Percentiles rank a stretch among this genome's conserved stretches.
Conservation (phyloP, 2,113 vertebrate genomes). For the Rhynchomys soricoides region DNA sequence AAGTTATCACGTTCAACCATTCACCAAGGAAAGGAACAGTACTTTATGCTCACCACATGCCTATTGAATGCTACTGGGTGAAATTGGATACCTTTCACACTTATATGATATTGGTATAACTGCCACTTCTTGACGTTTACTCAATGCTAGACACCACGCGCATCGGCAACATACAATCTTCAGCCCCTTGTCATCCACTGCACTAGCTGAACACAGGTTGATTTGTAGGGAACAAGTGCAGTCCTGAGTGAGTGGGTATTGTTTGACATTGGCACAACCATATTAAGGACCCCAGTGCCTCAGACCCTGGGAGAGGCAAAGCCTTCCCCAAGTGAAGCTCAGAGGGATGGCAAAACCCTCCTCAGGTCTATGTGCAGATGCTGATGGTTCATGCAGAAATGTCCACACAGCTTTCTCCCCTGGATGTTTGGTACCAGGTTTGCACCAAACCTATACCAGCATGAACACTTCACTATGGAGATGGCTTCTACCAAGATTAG, state of each 20-base stretch:
- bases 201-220: background rate
- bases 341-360: background rate
- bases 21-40: constrained; percentile 11
- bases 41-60: background rate
- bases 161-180: background rate
- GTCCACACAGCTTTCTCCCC: background rate
- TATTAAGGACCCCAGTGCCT: background rate
- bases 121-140: background rate
- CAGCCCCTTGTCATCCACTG: background rate
- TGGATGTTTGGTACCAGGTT: background rate
- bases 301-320: background rate
- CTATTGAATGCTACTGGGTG: background rate
- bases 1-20: background rate
- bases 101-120: constrained; percentile 12
- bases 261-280: background rate
- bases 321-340: background rate
- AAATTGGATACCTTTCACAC: background rate
- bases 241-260: background rate
- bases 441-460: no score
- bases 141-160: background rate
- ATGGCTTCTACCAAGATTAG: background rate
- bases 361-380: background rate
- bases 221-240: background rate
- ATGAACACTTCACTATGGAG: background rate
- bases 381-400: background rate